A percentile compares a stretch with the other conserved stretches of the same genome.
These are phyloP conservation scores for Excalfactoria chinensis DNA, from an alignment of 2,113 vertebrate genomes.

Conservation along the genomic window DNA sequence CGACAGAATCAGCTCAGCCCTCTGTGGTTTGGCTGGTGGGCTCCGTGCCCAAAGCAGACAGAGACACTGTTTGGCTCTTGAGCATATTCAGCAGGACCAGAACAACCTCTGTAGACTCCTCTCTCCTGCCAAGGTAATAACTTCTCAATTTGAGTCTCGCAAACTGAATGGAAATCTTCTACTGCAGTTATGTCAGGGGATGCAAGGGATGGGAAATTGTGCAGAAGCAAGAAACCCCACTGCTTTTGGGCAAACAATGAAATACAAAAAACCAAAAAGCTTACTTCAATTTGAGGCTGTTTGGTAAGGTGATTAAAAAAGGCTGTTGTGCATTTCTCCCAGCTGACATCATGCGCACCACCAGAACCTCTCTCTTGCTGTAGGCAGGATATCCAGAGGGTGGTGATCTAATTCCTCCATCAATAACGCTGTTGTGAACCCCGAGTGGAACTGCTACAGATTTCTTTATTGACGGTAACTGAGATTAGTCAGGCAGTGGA, in stretches of 20 bases:
- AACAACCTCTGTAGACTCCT: neutral
- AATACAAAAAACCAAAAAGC: neutral
- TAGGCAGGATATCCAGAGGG: neutral
- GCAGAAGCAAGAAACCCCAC: neutral
- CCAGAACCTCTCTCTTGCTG: neutral
- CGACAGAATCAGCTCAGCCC: accelerated
- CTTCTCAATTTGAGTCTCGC: neutral
- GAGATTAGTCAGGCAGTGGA: neutral
- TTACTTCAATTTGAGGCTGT: neutral
- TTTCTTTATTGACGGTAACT: neutral
- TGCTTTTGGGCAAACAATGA: neutral
- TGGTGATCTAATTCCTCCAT: neutral
- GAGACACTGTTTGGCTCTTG: neutral
- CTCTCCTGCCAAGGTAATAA: neutral
- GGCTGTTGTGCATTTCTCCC: neutral
- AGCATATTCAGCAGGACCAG: neutral
- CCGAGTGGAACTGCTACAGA: neutral
- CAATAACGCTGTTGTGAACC: neutral
- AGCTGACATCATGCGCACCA: neutral
- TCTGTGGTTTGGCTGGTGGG: neutral
- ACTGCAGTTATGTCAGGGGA: neutral
- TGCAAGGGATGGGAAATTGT: slow-evolving; percentile 7
- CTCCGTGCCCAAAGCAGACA: neutral
- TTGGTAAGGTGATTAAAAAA: slow-evolving; percentile 26
- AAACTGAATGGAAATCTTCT: neutral